A percentile compares a stretch with the other conserved stretches of the same genome.
Conservation (phyloP, 2,888 invertebrate genomes). For the Acanthosepion pharaonis region DNA sequence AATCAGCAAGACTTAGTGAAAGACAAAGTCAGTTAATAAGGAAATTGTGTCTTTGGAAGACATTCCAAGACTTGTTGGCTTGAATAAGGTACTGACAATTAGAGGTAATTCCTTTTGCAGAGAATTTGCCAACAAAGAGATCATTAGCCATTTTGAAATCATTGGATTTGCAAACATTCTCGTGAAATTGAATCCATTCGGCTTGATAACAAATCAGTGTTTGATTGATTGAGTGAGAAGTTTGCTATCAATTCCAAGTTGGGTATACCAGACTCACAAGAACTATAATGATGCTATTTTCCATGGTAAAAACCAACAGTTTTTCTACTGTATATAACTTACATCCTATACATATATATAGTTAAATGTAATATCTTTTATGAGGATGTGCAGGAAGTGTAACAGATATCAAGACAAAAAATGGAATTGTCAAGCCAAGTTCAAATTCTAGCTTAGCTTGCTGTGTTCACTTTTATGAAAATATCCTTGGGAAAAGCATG, state of each 20-base stretch:
- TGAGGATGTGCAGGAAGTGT: too few species aligned
- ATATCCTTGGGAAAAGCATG: too few species aligned
- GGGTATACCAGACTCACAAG: too few species aligned
- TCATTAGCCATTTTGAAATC: not conserved
- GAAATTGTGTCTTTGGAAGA: not conserved
- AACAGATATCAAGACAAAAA: too few species aligned
- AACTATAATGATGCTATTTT: too few species aligned
- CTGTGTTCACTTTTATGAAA: too few species aligned
- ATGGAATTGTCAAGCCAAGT: too few species aligned
- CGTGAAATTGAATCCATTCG: not conserved
- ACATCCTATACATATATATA: too few species aligned
- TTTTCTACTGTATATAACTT: too few species aligned
- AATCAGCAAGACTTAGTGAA: not conserved
- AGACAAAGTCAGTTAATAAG: not conserved
- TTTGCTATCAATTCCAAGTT: not conserved
- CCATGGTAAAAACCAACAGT: too few species aligned
- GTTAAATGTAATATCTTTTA: too few species aligned
- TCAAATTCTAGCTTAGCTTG: too few species aligned
- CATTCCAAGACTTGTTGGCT: conserved; percentile 8
- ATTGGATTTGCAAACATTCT: conserved; percentile 1
- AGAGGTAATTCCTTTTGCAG: not conserved
- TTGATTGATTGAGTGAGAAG: not conserved
- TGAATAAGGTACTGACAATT: not conserved
- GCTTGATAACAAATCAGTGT: not conserved
- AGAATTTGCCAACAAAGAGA: not conserved